Percentiles rank a stretch among this genome's conserved stretches.
These are phyloP conservation scores for Upupa epops DNA, from an alignment of 2,113 vertebrate species.

Conservation along the genomic window DNA sequence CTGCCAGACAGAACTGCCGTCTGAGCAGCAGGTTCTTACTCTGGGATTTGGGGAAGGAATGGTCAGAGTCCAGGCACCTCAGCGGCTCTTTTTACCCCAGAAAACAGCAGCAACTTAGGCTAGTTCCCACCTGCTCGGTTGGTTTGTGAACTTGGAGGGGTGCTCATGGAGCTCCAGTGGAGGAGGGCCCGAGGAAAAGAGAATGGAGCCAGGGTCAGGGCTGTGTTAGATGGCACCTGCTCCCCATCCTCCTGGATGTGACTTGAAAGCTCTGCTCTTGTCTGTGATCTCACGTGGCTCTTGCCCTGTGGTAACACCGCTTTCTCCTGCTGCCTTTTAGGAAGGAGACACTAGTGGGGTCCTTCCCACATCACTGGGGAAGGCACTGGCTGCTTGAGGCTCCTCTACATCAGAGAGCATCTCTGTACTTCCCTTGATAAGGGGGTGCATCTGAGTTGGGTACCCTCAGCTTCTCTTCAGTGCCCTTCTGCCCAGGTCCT, in stretches of 20 bases:
- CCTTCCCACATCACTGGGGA: not conserved
- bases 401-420: fast-evolving
- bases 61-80: not conserved
- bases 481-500: not conserved
- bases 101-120: not conserved
- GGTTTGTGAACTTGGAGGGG: not conserved
- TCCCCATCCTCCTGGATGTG: not conserved
- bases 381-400: not conserved
- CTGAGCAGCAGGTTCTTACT: not conserved
- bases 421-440: not conserved
- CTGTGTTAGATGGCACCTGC: not conserved
- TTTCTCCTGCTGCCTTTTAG: not conserved
- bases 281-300: fast-evolving
- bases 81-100: not conserved
- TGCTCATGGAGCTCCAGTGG: not conserved
- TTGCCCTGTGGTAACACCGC: not conserved
- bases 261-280: not conserved
- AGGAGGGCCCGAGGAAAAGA: not conserved
- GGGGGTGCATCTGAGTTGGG: not conserved
- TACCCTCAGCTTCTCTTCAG: not conserved
- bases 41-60: not conserved
- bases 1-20: not conserved
- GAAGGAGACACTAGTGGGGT: not conserved
- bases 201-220: not conserved
- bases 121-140: not conserved